Percentiles rank a stretch among this genome's conserved stretches.
Conservation (phyloP, 1,140 invertebrate genomes). For the Choristoneura fumiferana region DNA sequence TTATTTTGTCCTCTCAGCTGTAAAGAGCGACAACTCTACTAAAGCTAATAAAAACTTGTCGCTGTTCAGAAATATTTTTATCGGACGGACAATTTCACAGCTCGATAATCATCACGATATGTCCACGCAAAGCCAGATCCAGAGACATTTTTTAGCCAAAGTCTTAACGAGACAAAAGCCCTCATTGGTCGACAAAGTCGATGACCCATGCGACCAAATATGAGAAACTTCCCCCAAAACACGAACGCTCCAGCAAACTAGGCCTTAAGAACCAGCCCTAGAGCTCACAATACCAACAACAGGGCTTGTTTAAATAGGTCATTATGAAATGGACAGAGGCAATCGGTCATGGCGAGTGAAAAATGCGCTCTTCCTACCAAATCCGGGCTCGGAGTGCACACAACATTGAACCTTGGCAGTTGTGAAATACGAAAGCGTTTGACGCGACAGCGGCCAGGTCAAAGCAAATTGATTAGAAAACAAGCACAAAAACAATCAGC, state of each 20-base stretch:
- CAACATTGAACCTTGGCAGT: neutral
- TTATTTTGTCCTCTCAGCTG: too few relatives aligned
- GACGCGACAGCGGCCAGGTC: neutral
- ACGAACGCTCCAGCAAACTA: neutral
- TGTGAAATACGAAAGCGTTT: neutral
- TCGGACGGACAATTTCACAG: neutral
- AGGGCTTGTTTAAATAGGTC: neutral
- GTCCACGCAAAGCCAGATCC: too few relatives aligned
- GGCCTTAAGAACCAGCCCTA: neutral
- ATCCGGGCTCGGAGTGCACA: neutral
- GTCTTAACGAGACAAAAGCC: neutral
- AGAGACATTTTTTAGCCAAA: neutral
- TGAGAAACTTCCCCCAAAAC: neutral
- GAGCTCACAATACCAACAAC: neutral
- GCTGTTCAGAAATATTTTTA: too few relatives aligned
- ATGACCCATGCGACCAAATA: constrained; percentile 1
- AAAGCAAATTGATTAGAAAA: constrained; percentile 11
- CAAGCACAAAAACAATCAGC: constrained; percentile 3
- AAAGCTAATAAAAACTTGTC: too few relatives aligned
- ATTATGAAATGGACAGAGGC: constrained; percentile 2
- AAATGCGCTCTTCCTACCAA: constrained; percentile 13
- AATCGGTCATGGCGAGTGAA: constrained; percentile 11
- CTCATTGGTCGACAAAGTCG: neutral
- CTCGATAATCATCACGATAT: neutral
- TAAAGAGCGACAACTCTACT: too few relatives aligned